Base-by-base conservation (phyloP, 2,888 invertebrate genomes). In the Tyria jacobaeae region DNA sequence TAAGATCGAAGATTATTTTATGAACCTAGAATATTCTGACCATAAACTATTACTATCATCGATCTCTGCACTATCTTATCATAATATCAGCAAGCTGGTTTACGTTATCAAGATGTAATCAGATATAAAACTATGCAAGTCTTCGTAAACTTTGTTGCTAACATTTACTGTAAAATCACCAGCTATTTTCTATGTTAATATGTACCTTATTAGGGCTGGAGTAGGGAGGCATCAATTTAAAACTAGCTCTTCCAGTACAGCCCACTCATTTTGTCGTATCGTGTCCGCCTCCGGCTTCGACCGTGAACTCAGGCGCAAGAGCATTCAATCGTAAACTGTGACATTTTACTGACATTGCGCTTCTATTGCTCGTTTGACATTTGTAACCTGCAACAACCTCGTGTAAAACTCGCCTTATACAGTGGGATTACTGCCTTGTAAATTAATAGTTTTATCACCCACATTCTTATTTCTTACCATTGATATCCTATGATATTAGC, bases 261-360 rank as follows among this genome's bases (percentile, higher is more conserved):
- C 76, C 76, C 75, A 70, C 71, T 71, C 71, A 52, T 69, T 62
- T 69, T 62, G 44, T 58, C 68, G 62, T 64, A 41, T 63, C 72
- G 62, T 67, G 66, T 64, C 62, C 70, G 77, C 72, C 68, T 66
- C 67, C 71, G 64, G 61, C 56, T 48, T 64, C 61, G 88, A 81
- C 87, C 89, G 78, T 89, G 89, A 90, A 88, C 88, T 80, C 83
- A 14, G 70, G 81, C 83, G 83, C 84, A 81, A 77, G 85, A 84
- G 85, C 86, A 83, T 82, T 82, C 79, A 80, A 83, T 83, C 87
- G 85, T 90, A 88, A 90, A 91, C 84, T 88, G 81, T 86, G 88
- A 88, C 89, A 90, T 90, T 92, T 91, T 89, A 90, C 83, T 87
- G 89, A 86, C 88, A 89, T 85, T 88, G 88, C 86, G 73, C 82